Evolutionary conservation across 2,797 vertebrate genomes (phyloP), one percentile per base, ranked within the genome.

Genomic region (Loriculus beryllinus): DNA sequence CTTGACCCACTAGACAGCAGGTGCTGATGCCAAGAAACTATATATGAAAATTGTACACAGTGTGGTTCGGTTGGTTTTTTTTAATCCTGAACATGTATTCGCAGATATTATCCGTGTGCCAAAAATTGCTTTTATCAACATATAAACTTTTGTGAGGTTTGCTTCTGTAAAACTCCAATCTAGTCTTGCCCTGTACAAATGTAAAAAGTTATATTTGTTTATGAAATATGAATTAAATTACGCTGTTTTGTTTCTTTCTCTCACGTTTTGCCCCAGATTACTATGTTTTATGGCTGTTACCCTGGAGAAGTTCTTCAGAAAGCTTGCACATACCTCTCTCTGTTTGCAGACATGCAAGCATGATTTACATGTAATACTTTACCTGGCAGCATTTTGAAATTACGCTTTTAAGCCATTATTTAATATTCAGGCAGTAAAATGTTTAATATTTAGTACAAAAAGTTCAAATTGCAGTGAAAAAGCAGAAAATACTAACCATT

Each of bases 1-100:
- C 98, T 99, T 86, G 99, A 99, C 96, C 99, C 99, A 17, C 96
- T 99, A 81, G 99, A 99, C 95, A 98, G 99, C 96, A 99, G 98
- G 96, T 99, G 99, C 98, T 99, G 99, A 99, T 98, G 95, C 95
- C 97, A 96, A 97, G 97, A 97, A 96, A 92, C 57, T 57, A 85
- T 82, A 62, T 83, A 60, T 95, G 90, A 92, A 82, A 89, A 59
- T 79, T 47, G 33, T 80, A 37, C 19, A 0, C 82, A 68, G 83
- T 95, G 70, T 35, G 20, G 4, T 28, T 39, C 9, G 25, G 5
- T 21, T 67, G 12, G 2, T 59, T 92, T 93, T 95, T 95, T 92
- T 87, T 29, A 39, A 57, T 88, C 87, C 78, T 64, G 74, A 93
- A 92, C 76, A 74, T 1, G 0, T 83, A 82, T 90, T 96, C 82